A percentile compares a stretch with the other conserved stretches of the same genome.
These are phyloP conservation scores for Distichodus sexfasciatus DNA, from an alignment of 2,797 vertebrate species.

Conservation along the genomic window DNA sequence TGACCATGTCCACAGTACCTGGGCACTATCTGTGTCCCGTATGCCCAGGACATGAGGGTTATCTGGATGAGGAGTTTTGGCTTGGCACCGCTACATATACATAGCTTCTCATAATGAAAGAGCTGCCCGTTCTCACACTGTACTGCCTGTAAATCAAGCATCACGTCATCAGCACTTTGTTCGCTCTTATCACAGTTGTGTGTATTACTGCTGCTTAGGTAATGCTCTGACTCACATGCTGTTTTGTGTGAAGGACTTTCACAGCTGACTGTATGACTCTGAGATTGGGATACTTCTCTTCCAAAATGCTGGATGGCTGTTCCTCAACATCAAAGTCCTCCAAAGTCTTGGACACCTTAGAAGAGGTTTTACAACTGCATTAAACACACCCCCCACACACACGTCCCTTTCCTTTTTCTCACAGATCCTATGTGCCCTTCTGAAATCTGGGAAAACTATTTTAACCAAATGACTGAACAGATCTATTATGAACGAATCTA, in stretches of 20 bases:
- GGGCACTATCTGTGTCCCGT: conserved; percentile 92
- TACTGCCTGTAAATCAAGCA: conserved; percentile 70
- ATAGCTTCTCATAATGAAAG: conserved; percentile 83
- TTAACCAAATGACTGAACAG: too few species aligned
- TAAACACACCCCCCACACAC: background rate
- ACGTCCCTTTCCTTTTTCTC: too few species aligned
- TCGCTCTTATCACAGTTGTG: background rate
- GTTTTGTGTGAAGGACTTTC: conserved; percentile 72
- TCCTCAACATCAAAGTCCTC: conserved; percentile 94
- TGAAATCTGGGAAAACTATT: too few species aligned
- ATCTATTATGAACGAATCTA: too few species aligned
- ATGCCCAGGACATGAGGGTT: conserved; percentile 88
- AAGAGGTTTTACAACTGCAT: background rate
- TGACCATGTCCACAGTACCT: conserved; percentile 68
- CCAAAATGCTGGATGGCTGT: conserved; percentile 74
- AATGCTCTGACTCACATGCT: conserved; percentile 74
- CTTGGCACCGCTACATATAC: conserved; percentile 87
- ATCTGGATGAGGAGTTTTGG: conserved; percentile 82
- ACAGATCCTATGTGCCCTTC: too few species aligned
- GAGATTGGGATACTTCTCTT: conserved; percentile 84
- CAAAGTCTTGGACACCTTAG: conserved; percentile 84
- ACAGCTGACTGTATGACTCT: conserved; percentile 85
- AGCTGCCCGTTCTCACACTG: conserved; percentile 77
- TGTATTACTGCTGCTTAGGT: background rate
- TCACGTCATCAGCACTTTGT: background rate